Evolutionary conservation across 2,888 invertebrate genomes (phyloP), one percentile per base, ranked within the genome.

Genomic region (Dicyrtoma fusca): DNA sequence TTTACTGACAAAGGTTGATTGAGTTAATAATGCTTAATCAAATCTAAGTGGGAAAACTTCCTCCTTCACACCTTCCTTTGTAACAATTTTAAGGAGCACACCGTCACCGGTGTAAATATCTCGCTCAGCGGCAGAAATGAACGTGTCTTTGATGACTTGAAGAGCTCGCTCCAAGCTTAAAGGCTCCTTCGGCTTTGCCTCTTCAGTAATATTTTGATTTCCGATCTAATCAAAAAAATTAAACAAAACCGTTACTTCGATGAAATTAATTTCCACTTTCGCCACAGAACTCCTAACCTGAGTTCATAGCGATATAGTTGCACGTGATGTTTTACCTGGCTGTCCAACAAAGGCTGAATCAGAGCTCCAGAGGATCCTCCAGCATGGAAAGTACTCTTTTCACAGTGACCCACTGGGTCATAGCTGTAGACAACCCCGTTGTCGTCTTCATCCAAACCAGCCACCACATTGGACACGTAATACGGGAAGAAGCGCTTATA

Each of bases 401-500:
- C 97, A 81, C 92, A 93, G 82, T 96, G 95, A 0, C 99, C 99
- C 78, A 99, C 92, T 0, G 98, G 98, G 84, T 99, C 99, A 83
- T 97, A 99, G 82, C 93, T 93, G 85, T 91, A 99, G 8, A 99
- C 92, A 81, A 92, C 92, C 10, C 99, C 99, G 83, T 93, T 92
- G 2, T 97, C 98, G 76, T 97, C 90, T 42, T 89, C 89, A 85
- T 98, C 97, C 69, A 99, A 83, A 0, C 99, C 99, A 65, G 94
- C 98, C 69, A 99, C 85, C 61, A 98, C 89, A 83, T 97, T 97
- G 34, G 94, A 93, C 23, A 97, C 92, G 83, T 97, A 99, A 84
- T 97, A 98, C 0, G 99, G 99, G 85, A 99, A 99, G 85, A 99
- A 99, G 71, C 99, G 89, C 81, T 95, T 93, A 84, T 95, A 92